Conservation (phyloP, 64 coral and sea anemone genomes). For the Platygyra sinensis region DNA sequence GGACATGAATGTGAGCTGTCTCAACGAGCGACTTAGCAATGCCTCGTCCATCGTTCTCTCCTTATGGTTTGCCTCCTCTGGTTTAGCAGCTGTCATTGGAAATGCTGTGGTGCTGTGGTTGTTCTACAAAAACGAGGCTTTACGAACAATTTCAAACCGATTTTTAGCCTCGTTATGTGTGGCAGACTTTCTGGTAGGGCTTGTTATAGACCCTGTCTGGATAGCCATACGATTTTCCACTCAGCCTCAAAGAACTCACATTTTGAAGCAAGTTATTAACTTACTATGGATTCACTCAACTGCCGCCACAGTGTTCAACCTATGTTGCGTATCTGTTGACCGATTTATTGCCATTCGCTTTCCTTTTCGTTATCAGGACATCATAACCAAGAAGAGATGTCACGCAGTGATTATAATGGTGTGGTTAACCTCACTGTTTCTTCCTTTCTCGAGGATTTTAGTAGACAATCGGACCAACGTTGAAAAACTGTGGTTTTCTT, state of each 20-base stretch:
- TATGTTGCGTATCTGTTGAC: constrained; percentile 22
- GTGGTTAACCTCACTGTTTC: neutral
- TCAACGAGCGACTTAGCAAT: neutral
- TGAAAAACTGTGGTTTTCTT: neutral
- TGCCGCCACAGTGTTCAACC: neutral
- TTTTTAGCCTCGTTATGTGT: constrained; percentile 11
- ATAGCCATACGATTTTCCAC: neutral
- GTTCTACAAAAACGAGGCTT: constrained; percentile 18
- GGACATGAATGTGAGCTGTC: neutral
- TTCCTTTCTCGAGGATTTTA: neutral
- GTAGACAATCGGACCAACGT: neutral
- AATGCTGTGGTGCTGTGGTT: too few species aligned
- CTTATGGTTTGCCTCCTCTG: neutral
- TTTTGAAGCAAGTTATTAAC: neutral
- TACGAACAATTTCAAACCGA: constrained; percentile 24
- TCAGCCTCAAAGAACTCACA: neutral
- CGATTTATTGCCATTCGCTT: constrained; percentile 17
- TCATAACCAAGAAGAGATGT: constrained; percentile 3
- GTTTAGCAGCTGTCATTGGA: constrained; percentile 14
- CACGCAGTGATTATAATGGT: neutral
- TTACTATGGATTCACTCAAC: neutral
- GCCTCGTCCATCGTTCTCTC: neutral
- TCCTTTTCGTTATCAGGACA: constrained; percentile 26
- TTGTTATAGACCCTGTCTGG: neutral
- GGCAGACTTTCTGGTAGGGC: constrained; percentile 3